A percentile compares a stretch with the other conserved stretches of the same genome.
Conservation (phyloP, 2,888 invertebrate genomes). For the Carabus problematicus region DNA sequence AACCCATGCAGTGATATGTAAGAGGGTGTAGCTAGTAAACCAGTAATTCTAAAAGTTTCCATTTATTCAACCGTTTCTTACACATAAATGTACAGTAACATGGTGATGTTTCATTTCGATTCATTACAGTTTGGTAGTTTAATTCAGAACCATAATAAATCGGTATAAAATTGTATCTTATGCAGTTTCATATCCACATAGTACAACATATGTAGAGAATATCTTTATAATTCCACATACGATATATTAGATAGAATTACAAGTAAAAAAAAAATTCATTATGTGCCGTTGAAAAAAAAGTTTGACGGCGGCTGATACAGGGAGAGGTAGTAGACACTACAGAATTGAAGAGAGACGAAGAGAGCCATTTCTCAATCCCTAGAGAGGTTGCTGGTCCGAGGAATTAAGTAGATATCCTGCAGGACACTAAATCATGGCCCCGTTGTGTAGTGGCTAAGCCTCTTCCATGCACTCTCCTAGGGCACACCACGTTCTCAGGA, state of each 20-base stretch:
- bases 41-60: no score
- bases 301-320: constrained; percentile 7
- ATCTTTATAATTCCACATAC: constrained; percentile 10
- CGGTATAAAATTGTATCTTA: background rate
- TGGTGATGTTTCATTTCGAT: no score
- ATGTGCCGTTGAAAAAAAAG: background rate
- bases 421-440: constrained; percentile 52
- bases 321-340: constrained; percentile 36
- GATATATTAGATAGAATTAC: constrained; percentile 10
- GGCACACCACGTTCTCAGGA: constrained; percentile 26
- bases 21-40: no score
- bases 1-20: no score
- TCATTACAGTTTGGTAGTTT: no score
- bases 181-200: background rate
- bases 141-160: no score
- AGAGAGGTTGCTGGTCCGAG: constrained; percentile 48
- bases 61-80: no score
- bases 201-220: constrained; percentile 2
- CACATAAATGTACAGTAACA: no score
- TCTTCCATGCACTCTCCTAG: constrained; percentile 32
- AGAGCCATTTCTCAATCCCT: constrained; percentile 47
- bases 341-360: constrained; percentile 37
- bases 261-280: background rate
- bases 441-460: constrained; percentile 39
- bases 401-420: constrained; percentile 54